These are phyloP conservation scores for Rhineura floridana DNA, from an alignment of 2,113 vertebrate species.

Conservation along the genomic window DNA sequence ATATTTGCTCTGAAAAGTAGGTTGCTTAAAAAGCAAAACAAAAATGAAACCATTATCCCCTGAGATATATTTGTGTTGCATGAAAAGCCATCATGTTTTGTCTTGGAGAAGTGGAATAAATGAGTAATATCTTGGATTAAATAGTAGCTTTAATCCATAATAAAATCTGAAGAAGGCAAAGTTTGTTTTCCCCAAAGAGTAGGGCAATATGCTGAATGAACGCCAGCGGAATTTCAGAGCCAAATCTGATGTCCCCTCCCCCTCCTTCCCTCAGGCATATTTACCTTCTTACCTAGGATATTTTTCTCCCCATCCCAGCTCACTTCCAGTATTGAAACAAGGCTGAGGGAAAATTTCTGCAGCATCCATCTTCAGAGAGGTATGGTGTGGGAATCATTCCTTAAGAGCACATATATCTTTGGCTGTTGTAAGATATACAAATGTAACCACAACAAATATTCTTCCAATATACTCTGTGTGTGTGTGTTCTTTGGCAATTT, in stretches of 20 bases:
- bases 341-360: neutral
- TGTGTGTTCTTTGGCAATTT: neutral
- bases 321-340: neutral
- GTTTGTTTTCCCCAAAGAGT: conserved; percentile 54
- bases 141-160: conserved; percentile 68
- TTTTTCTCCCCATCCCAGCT: neutral
- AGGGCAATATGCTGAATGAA: conserved; percentile 56
- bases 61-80: conserved; percentile 73
- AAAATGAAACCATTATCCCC: conserved; percentile 77
- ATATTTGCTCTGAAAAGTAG: conserved; percentile 69
- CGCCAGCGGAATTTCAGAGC: conserved; percentile 47
- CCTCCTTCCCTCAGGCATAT: neutral
- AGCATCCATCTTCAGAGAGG: neutral
- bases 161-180: conserved; percentile 62
- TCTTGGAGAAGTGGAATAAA: conserved; percentile 69
- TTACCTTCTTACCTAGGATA: neutral
- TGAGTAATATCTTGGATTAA: conserved; percentile 78
- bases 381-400: neutral
- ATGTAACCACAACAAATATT: neutral
- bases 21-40: conserved; percentile 58
- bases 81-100: conserved; percentile 73
- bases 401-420: neutral
- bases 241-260: neutral
- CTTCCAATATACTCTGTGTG: neutral
- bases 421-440: neutral